Percentiles rank a stretch among this genome's conserved stretches.
Conservation (phyloP, 1,140 invertebrate genomes). For the Phymorhynchus buccinoides region DNA sequence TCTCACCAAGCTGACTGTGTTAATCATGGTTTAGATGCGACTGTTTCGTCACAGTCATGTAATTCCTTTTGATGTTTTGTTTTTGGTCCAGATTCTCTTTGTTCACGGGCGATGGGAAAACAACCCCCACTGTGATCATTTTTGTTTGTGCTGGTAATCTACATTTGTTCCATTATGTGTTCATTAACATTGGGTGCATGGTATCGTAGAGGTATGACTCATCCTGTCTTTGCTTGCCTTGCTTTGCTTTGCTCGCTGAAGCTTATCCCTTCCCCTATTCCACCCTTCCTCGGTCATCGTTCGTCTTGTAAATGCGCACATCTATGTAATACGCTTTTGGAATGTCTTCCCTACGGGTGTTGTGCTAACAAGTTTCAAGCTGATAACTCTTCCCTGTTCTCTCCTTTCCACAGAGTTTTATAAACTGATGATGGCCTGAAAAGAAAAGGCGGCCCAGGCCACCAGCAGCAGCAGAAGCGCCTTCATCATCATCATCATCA, state of each 20-base stretch:
- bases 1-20: constrained; percentile 2
- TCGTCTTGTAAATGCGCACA: neutral
- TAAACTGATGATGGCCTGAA: constrained; percentile 62
- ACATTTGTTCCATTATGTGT: neutral
- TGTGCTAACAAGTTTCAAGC: neutral
- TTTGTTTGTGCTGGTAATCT: too few relatives aligned
- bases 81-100: neutral
- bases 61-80: neutral
- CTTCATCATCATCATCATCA: neutral
- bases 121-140: neutral
- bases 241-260: neutral
- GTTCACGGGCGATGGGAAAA: neutral
- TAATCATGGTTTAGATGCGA: neutral
- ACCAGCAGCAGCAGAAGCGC: neutral
- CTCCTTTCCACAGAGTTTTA: constrained; percentile 61
- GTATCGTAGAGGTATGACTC: neutral
- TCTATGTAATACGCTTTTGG: neutral
- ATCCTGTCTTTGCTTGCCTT: neutral
- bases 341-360: neutral
- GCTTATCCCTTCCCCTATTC: too few relatives aligned
- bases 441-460: neutral
- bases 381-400: constrained; percentile 47
- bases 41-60: neutral
- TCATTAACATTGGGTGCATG: neutral
- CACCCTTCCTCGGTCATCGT: too few relatives aligned